phyloP scores from a whole-genome alignment of 1,140 invertebrate genomes.

The Amyelois transitella region DNA sequence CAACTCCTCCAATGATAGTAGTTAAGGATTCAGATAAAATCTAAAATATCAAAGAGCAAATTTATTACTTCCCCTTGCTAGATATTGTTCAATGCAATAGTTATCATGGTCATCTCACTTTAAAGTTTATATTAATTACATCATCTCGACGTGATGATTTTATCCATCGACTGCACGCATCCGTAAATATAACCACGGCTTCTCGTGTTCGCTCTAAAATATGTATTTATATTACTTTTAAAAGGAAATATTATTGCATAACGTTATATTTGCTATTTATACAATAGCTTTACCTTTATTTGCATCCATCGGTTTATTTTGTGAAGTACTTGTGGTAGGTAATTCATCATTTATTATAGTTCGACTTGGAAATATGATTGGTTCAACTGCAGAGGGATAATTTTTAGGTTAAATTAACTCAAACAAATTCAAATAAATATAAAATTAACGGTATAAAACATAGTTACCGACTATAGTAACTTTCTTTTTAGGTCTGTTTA shows the following conservation, averaged over 20 bases:
- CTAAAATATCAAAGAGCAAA: conserved; percentile 19
- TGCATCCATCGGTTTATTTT: neutral
- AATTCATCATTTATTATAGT: neutral
- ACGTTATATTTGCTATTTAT: conserved; percentile 23
- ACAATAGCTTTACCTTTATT: neutral
- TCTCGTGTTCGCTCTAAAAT: conserved; percentile 24
- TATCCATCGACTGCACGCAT: conserved; percentile 50
- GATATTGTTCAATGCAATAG: neutral
- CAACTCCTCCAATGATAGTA: conserved; percentile 56
- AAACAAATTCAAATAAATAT: no score
- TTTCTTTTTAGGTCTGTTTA: conserved; percentile 37
- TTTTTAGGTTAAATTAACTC: no score
- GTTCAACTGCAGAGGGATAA: neutral
- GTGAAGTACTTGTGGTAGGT: neutral
- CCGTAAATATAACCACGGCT: conserved; percentile 40
- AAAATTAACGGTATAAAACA: neutral
- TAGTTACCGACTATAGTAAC: conserved; percentile 48
- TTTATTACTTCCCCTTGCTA: neutral
- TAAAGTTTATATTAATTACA: conserved; percentile 42
- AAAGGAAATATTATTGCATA: conserved; percentile 11
- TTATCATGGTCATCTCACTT: conserved; percentile 25
- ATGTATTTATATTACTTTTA: neutral
- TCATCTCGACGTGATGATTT: conserved; percentile 41
- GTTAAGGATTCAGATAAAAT: conserved; percentile 38
- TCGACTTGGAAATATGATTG: neutral